A percentile compares a stretch with the other conserved stretches of the same genome.
These are phyloP conservation scores for Nineta flava DNA, from an alignment of 2,888 invertebrate genomes.

Conservation along the genomic window DNA sequence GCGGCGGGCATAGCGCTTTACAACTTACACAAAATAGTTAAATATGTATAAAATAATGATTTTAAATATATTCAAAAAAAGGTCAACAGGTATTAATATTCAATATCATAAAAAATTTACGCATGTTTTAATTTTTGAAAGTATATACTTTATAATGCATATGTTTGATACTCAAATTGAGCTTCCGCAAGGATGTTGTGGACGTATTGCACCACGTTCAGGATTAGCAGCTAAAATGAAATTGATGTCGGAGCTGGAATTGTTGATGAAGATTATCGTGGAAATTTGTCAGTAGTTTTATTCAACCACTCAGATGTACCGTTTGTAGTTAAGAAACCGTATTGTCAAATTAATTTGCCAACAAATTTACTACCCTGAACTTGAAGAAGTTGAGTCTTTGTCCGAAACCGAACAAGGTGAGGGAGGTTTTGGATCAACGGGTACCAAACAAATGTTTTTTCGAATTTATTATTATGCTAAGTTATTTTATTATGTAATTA, in stretches of 20 bases:
- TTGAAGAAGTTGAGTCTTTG: conserved; percentile 58
- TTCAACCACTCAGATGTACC: conserved; percentile 82
- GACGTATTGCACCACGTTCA: conserved; percentile 86
- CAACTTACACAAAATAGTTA: too few species aligned
- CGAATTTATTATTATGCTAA: conserved; percentile 6
- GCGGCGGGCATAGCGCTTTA: too few species aligned
- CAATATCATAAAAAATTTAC: too few species aligned
- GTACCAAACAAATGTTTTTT: conserved; percentile 35
- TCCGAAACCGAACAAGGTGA: conserved; percentile 69
- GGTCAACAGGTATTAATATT: too few species aligned
- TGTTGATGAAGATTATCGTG: conserved; percentile 88
- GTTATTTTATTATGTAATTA: too few species aligned
- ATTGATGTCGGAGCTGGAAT: conserved; percentile 98
- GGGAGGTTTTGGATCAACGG: conserved; percentile 93
- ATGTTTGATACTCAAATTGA: conserved; percentile 80
- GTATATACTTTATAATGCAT: too few species aligned
- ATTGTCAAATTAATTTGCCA: conserved; percentile 97
- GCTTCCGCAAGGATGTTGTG: conserved; percentile 84
- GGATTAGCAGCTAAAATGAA: conserved; percentile 87
- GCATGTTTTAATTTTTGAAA: too few species aligned
- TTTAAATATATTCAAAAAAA: too few species aligned
- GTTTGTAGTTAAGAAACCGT: conserved; percentile 62
- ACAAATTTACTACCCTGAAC: conserved; percentile 67
- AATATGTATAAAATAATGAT: too few species aligned
- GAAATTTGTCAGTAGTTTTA: conserved; percentile 83